phyloP scores from a whole-genome alignment of 2,113 vertebrate species.

The Malaclemys terrapin region DNA sequence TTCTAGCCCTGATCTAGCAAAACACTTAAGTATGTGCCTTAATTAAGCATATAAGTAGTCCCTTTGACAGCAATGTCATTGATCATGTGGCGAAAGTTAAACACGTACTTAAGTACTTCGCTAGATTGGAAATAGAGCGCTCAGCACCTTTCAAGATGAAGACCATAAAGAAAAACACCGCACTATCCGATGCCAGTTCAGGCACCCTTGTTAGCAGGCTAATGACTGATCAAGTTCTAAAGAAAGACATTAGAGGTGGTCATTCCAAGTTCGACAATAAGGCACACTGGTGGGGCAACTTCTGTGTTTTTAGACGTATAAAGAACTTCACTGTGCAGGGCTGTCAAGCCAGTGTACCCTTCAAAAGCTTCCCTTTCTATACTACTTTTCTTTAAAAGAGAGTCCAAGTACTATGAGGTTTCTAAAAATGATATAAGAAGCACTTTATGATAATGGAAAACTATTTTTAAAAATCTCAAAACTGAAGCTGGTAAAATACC shows the following conservation, averaged over 20 bases:
- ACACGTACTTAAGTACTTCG: neutral
- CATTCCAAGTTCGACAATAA: neutral
- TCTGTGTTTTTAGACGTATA: neutral
- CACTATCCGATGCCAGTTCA: neutral
- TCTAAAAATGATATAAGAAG: neutral
- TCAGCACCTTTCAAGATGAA: neutral
- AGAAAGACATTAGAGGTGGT: neutral
- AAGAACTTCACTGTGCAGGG: neutral
- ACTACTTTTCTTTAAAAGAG: neutral
- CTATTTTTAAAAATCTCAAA: neutral
- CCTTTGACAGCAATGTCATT: neutral
- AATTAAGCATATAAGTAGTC: neutral
- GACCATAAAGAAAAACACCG: neutral
- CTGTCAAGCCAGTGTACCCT: neutral
- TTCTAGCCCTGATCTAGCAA: neutral
- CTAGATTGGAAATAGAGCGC: neutral
- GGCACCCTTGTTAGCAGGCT: neutral
- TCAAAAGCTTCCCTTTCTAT: neutral
- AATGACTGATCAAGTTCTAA: neutral
- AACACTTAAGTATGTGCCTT: no score
- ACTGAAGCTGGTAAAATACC: neutral
- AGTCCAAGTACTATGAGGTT: neutral
- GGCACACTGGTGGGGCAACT: neutral
- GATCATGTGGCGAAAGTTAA: neutral
- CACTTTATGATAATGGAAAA: neutral